Evolutionary conservation across 1,140 invertebrate species (phyloP), one percentile per base, ranked within the genome.

Genomic region (Bombus pyrosoma): DNA sequence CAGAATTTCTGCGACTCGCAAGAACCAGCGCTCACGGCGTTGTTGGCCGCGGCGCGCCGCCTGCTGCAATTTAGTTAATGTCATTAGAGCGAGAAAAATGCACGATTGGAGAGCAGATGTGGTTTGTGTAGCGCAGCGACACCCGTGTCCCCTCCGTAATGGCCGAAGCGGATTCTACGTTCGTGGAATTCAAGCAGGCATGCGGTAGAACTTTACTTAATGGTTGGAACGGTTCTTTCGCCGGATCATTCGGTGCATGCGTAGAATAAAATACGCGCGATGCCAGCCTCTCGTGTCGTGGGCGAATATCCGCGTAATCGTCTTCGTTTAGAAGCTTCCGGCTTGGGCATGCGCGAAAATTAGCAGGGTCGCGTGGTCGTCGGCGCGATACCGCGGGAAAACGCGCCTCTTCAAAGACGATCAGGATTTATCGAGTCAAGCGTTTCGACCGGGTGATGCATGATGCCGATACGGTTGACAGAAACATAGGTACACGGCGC

Each of bases 191-290:
- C 78, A 68, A 86, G 25, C 79, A 85, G 85, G 89, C 89, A 93
- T 92, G 92, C 92, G 87, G 90, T 75, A 88, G 87, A 89, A 89
- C 77, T 87, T 81, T 32, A 76, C 85, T 91, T 91, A 90, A 92
- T 89, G 87, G 59, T 72, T 78, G 6, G 86, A 93, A 93, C 92
- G 91, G 89, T 92, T 92, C 88, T 90, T 88, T 84, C 68, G 76
- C 72, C 80, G 64, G 64, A 34, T 34, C 64, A 3, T 81, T 82
- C 69, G 64, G 66, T 69, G 59, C 80, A 53, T 18, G 87, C 84
- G 81, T 80, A 64, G 15, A 82, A 53, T 28, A 32, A 62, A 66
- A 34, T 41, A 59, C 64, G 34, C n/a, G 25, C 64, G 47, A 22
- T 22, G 39, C 59, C 18, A 22, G n/a, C 9, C 39, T 12, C 32